Base-by-base conservation (phyloP, 2,797 vertebrate species). In the Esox lucius region DNA sequence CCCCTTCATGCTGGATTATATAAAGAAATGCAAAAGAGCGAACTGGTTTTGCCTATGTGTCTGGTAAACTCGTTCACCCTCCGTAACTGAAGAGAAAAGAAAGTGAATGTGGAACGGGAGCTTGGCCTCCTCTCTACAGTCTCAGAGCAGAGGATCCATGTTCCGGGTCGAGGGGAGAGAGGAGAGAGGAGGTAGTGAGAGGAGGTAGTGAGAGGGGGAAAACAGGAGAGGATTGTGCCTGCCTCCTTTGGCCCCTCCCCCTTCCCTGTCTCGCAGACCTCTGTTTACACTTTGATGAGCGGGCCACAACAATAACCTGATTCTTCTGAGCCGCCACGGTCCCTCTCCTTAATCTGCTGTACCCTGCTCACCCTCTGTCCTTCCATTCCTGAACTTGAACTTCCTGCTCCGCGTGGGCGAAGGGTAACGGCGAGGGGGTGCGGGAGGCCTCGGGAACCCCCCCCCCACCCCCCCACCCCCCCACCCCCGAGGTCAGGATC, bases 261-360 rank as follows among this genome's bases (percentile, higher is more conserved):
- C n/a, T 11, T 56, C 48, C 69, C 49, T 71, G 72, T 68, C 77
- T 87, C 77, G 86, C 80, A 76, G 80, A 82, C 73, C 73, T 74
- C 80, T 76, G 77, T 85, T 84, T 81, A 85, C 26, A 76, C 90
- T 90, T 91, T 90, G 87, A 92, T 87, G 86, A 90, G 82, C 84
- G 78, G 67, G 72, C 80, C 42, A 9, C 83, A 90, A 92, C 87
- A 92, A 93, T 84, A 82, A 85, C 24, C 68, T 11, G 35, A 89
- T 90, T 93, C 89, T 91, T 87, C 72, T 70, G 64, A 83, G 73
- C 81, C 73, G 28, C 80, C 77, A 73, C 13, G 22, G 69, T 33
- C 69, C 28, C 48, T 13, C 26, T 26, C 42, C 39, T 62, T 35
- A 35, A 35, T 24, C 42, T 61, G 62, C 70, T 39, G 16, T 24